phyloP scores from a whole-genome alignment of 2,888 invertebrate genomes.

The Epinotia nisella region DNA sequence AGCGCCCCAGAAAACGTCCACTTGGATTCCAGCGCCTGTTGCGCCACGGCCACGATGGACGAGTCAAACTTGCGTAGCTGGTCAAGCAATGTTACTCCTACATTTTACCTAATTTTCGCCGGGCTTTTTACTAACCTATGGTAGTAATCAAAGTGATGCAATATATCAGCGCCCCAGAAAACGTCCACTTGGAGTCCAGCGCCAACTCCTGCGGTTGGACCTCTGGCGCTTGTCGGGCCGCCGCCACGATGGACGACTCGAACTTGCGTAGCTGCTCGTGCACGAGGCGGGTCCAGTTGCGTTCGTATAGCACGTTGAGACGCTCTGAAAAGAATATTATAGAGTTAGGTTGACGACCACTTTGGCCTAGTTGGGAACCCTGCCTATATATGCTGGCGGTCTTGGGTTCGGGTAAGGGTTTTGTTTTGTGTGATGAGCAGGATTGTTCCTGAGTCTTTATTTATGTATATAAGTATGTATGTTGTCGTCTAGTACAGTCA shows the following conservation, averaged over 20 bases:
- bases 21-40: conserved; percentile 85
- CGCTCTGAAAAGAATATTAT: conserved; percentile 84
- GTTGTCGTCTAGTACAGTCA: too few species aligned
- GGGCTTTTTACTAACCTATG: conserved; percentile 87
- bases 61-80: conserved; percentile 92
- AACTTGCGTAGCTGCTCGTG: conserved; percentile 91
- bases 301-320: conserved; percentile 92
- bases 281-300: conserved; percentile 93
- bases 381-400: too few species aligned
- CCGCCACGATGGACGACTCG: conserved; percentile 91
- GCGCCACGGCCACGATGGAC: conserved; percentile 90
- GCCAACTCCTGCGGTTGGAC: conserved; percentile 69
- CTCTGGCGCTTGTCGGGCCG: conserved; percentile 85
- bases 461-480: too few species aligned
- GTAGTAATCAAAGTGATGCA: conserved; percentile 95
- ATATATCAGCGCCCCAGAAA: conserved; percentile 92
- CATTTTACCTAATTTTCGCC: too few species aligned
- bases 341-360: background rate
- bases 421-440: too few species aligned
- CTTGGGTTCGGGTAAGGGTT: too few species aligned
- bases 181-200: conserved; percentile 89
- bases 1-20: conserved; percentile 94
- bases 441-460: too few species aligned
- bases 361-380: too few species aligned
- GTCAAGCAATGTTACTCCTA: conserved; percentile 74